Evolutionary conservation across 2,888 invertebrate species (phyloP), one percentile per base, ranked within the genome.

Genomic region (Macrophya alboannulata): DNA sequence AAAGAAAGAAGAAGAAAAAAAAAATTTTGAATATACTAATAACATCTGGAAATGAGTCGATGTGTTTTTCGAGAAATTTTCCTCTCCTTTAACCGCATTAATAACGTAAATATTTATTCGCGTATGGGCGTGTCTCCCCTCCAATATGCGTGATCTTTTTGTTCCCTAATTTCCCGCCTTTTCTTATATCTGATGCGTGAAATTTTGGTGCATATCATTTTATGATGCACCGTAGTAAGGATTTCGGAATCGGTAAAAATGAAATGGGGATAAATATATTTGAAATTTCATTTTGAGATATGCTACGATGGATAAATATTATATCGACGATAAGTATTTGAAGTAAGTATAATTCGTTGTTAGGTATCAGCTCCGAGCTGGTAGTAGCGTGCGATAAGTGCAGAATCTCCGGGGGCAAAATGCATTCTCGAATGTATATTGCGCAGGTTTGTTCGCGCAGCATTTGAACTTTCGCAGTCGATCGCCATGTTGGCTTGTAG

Each of bases 401-500:
- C 51, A 51, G 77, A 77, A 77, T 51, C 45, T 74, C 51, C 62
- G 81, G 81, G 81, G 81, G 62, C 81, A 37, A 81, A 81, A 81
- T 62, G 81, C 81, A 81, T 21, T 43, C 72, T 83, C 15, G 68
- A 79, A 71, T 43, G 84, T 25, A 25, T 84, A 86, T 77, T 89
- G 92, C 92, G 92, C 91, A 91, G 88, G 87, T 62, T 31, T 87
- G 85, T 85, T 87, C 89, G 91, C 92, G 92, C 92, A 91, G 89
- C 90, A 89, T 92, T 92, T 90, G 90, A 92, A 92, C 91, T 89
- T 88, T 89, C 87, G 88, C 86, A 90, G 90, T 90, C 90, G 89
- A 90, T 91, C 91, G 88, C 92, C 92, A 92, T 93, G 92, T 94
- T 94, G 93, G 92, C 93, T 91, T 94, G 94, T 94, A 94, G 81